These are phyloP conservation scores for Rhyacophila brunnea DNA, from an alignment of 1,140 invertebrate species.

Conservation along the genomic window DNA sequence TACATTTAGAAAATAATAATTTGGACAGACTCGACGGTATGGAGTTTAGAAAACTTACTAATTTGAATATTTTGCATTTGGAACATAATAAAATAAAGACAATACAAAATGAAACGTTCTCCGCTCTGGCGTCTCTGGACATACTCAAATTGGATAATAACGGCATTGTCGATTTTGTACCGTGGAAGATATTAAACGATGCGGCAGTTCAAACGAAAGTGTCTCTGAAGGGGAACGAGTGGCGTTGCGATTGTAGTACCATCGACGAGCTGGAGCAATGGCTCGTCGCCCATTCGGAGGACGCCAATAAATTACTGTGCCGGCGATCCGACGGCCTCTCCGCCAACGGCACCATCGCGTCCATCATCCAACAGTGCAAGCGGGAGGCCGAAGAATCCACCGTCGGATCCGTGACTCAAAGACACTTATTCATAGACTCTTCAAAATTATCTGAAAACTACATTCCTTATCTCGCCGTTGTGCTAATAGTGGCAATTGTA, in stretches of 20 bases:
- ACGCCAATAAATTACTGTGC: constrained; percentile 51
- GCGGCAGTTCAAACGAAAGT: constrained; percentile 58
- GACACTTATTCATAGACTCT: constrained; percentile 54
- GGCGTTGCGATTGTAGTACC: constrained; percentile 71
- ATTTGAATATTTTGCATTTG: constrained; percentile 76
- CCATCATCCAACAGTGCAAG: constrained; percentile 48
- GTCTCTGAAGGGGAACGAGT: constrained; percentile 67
- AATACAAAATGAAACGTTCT: constrained; percentile 77
- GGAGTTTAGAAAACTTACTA: constrained; percentile 71
- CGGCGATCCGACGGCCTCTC: constrained; percentile 48
- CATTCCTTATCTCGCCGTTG: constrained; percentile 76
- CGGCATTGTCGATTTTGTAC: constrained; percentile 71
- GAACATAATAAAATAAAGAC: constrained; percentile 73
- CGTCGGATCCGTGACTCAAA: constrained; percentile 54
- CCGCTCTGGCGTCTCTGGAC: constrained; percentile 69
- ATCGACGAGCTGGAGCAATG: constrained; percentile 64
- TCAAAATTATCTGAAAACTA: constrained; percentile 61
- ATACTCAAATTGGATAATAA: constrained; percentile 80
- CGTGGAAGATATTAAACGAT: constrained; percentile 64
- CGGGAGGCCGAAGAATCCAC: constrained; percentile 47
- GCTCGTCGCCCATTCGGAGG: constrained; percentile 54
- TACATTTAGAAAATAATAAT: constrained; percentile 81
- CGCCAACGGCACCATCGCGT: constrained; percentile 51
- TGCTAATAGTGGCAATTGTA: constrained; percentile 70
- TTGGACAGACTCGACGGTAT: constrained; percentile 73